Evolutionary conservation across 2,113 vertebrate species (phyloP).

Genomic region (Rhadina sibilatrix): DNA sequence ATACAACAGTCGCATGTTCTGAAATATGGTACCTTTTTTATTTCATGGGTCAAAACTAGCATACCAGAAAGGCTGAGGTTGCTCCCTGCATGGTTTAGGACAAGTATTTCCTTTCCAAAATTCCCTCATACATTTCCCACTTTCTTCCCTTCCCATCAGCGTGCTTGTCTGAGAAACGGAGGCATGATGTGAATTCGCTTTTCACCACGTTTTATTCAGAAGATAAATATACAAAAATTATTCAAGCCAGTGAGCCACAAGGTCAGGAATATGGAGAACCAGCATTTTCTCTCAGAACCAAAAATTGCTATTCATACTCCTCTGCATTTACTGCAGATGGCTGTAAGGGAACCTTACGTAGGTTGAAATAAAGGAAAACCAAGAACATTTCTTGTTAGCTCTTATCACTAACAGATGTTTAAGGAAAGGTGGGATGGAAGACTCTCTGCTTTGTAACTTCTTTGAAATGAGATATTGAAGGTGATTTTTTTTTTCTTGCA

Average conservation of each 20-base stretch:
- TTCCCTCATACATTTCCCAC: not conserved
- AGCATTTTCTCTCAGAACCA: not conserved
- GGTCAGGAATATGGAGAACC: not conserved
- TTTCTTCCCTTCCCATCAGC: not conserved
- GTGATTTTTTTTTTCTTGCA: not conserved
- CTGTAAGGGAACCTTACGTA: not conserved
- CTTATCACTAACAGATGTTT: not conserved
- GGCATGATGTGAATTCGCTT: not conserved
- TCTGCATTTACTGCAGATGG: not conserved
- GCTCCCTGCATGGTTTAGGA: not conserved
- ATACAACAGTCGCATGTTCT: slow-evolving; percentile 20
- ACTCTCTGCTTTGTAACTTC: not conserved
- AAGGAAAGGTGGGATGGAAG: slow-evolving; percentile 1
- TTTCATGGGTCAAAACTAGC: not conserved
- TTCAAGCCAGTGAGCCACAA: not conserved
- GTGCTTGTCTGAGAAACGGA: not conserved
- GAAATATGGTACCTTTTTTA: slow-evolving; percentile 12
- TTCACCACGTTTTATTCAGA: not conserved
- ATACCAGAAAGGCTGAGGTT: not conserved
- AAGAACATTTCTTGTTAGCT: slow-evolving; percentile 5
- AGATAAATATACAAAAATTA: not conserved
- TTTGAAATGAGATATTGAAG: slow-evolving; percentile 1
- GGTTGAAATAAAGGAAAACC: not conserved
- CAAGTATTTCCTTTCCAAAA: not conserved
- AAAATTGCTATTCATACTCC: not conserved